Evolutionary conservation across 1,140 invertebrate genomes (phyloP).

Genomic region (Aplysia californica): DNA sequence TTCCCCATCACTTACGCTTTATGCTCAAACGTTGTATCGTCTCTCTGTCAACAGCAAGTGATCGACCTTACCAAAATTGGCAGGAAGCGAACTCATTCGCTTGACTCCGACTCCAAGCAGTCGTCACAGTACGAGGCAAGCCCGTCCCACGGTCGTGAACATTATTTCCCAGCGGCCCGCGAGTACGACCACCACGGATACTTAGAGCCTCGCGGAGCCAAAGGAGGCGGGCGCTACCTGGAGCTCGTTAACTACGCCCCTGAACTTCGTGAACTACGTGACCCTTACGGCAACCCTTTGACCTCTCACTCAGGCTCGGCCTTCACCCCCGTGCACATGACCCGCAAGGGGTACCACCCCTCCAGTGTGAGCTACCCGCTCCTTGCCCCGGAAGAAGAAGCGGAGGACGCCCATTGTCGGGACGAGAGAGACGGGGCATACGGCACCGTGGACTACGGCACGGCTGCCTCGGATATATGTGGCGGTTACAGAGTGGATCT

Average conservation of each 20-base stretch:
- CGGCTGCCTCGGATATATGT: too few relatives aligned
- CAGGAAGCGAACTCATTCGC: constrained; percentile 34
- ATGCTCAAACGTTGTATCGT: not conserved
- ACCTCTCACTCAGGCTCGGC: constrained; percentile 10
- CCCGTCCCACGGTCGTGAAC: not conserved
- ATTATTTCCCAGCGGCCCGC: constrained; percentile 26
- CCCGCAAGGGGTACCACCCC: constrained; percentile 15
- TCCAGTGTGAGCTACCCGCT: constrained; percentile 4
- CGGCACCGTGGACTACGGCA: not conserved
- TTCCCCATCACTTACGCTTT: not conserved
- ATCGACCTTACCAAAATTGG: constrained; percentile 31
- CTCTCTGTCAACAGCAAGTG: constrained; percentile 23
- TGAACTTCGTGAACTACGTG: constrained; percentile 22
- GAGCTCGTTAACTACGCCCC: constrained; percentile 39
- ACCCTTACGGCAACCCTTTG: constrained; percentile 14
- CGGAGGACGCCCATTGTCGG: not conserved
- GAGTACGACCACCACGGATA: constrained; percentile 38
- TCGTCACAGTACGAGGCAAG: constrained; percentile 17
- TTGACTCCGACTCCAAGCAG: constrained; percentile 29
- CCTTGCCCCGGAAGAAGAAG: constrained; percentile 9
- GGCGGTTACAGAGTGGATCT: not conserved
- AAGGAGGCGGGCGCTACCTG: constrained; percentile 26
- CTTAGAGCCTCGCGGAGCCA: constrained; percentile 33
- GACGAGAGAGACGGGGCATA: not conserved
- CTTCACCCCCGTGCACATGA: constrained; percentile 6